Evolutionary conservation across 2,113 vertebrate species (phyloP).

Genomic region (Mormyrus iriodes): DNA sequence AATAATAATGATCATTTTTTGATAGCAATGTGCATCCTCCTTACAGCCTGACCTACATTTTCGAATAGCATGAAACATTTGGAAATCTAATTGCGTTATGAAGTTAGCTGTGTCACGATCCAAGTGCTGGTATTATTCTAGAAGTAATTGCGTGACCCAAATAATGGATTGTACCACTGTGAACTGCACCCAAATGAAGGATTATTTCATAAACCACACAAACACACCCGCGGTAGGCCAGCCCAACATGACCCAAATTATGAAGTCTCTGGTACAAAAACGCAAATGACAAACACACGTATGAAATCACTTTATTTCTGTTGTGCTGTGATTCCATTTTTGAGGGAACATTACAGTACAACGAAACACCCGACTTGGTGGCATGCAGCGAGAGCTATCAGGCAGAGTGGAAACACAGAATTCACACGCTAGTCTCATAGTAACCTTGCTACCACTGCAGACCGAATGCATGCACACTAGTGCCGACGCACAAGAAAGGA

Average conservation of each 20-base stretch:
- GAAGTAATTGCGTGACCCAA: background rate
- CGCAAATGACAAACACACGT: constrained; percentile 56
- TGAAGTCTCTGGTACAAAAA: constrained; percentile 46
- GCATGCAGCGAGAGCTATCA: constrained; percentile 83
- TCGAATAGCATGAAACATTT: background rate
- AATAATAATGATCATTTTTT: constrained; percentile 39
- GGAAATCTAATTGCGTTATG: background rate
- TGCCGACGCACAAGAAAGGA: constrained; percentile 50
- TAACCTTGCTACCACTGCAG: constrained; percentile 58
- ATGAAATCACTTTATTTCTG: constrained; percentile 76
- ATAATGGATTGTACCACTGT: background rate
- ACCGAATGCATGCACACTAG: constrained; percentile 70
- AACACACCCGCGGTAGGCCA: background rate
- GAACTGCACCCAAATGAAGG: background rate
- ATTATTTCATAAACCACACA: background rate
- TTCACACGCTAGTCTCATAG: constrained; percentile 65
- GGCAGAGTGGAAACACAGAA: constrained; percentile 66
- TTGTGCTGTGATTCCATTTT: constrained; percentile 85
- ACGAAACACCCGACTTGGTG: constrained; percentile 58
- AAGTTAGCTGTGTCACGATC: background rate
- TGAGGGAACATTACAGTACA: constrained; percentile 72
- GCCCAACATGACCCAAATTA: background rate
- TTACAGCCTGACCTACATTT: constrained; percentile 42
- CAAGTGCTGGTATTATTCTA: background rate
- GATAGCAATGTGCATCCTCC: constrained; percentile 50